Conservation (phyloP, 1,140 invertebrate genomes). For the Teleopsis dalmanni region DNA sequence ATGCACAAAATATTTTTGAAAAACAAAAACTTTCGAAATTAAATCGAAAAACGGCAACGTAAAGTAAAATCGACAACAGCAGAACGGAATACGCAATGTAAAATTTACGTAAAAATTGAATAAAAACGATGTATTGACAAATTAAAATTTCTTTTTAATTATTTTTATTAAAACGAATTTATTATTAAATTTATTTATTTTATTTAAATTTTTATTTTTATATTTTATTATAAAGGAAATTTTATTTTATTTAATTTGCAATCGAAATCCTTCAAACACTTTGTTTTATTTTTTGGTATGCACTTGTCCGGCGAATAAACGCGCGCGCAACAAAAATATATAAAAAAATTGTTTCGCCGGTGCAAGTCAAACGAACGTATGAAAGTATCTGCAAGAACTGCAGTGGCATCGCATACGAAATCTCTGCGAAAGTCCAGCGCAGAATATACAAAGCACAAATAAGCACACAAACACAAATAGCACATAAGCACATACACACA, state of each 20-base stretch:
- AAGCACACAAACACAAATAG: too few species aligned
- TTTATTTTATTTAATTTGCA: slow-evolving; percentile 6
- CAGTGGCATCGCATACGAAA: slow-evolving; percentile 44
- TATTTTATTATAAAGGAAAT: background rate
- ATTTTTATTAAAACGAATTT: background rate
- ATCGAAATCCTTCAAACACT: background rate
- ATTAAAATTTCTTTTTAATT: too few species aligned
- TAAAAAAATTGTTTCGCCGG: slow-evolving; percentile 16
- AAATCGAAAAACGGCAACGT: too few species aligned
- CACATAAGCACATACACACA: slow-evolving; percentile 1
- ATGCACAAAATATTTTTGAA: too few species aligned
- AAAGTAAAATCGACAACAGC: too few species aligned
- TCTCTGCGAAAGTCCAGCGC: slow-evolving; percentile 40
- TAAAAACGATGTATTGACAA: too few species aligned
- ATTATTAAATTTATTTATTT: background rate
- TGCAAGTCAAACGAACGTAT: slow-evolving; percentile 42
- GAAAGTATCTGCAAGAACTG: slow-evolving; percentile 45
- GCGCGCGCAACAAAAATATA: slow-evolving; percentile 11
- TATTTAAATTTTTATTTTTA: background rate
- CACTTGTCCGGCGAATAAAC: slow-evolving; percentile 12
- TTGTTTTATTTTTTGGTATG: slow-evolving; percentile 13
- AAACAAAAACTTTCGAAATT: too few species aligned
- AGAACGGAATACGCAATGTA: too few species aligned
- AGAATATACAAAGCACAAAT: background rate
- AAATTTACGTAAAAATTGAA: too few species aligned